Evolutionary conservation across 2,113 vertebrate genomes (phyloP).

Genomic region (Microtus oregoni): DNA sequence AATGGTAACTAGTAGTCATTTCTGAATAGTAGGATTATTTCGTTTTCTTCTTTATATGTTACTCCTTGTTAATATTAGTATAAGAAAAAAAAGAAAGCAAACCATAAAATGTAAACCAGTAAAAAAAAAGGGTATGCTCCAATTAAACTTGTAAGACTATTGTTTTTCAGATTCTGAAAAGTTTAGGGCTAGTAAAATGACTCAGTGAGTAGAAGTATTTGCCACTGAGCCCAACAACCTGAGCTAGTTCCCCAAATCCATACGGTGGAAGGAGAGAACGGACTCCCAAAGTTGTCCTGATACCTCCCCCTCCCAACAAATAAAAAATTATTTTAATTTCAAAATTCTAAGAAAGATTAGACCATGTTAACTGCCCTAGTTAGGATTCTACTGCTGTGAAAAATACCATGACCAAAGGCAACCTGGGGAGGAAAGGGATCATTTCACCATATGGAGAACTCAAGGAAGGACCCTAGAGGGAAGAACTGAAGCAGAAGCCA

Average conservation of each 20-base stretch:
- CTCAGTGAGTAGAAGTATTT: background rate
- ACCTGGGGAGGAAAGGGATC: background rate
- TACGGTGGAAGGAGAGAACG: background rate
- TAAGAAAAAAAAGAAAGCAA: background rate
- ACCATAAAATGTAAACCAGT: constrained; percentile 44
- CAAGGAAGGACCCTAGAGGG: background rate
- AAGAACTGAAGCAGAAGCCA: background rate
- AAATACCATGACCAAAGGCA: no score
- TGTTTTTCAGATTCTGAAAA: constrained; percentile 60
- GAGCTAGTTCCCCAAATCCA: background rate
- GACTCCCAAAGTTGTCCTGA: background rate
- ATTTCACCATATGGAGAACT: background rate
- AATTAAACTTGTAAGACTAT: constrained; percentile 3
- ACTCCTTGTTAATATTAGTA: background rate
- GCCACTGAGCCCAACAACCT: background rate
- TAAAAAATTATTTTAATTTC: background rate
- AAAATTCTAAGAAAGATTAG: background rate
- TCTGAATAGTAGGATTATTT: background rate
- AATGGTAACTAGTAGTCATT: constrained; percentile 36
- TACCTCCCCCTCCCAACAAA: background rate
- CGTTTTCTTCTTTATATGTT: background rate
- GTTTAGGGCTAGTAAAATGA: background rate
- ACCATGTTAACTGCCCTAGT: background rate
- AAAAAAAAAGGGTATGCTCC: background rate
- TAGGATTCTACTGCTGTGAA: background rate